A percentile compares a stretch with the other conserved stretches of the same genome.
Evolutionary conservation across 2,797 vertebrate genomes (phyloP).

Genomic region (Silurus lanzhouensis): DNA sequence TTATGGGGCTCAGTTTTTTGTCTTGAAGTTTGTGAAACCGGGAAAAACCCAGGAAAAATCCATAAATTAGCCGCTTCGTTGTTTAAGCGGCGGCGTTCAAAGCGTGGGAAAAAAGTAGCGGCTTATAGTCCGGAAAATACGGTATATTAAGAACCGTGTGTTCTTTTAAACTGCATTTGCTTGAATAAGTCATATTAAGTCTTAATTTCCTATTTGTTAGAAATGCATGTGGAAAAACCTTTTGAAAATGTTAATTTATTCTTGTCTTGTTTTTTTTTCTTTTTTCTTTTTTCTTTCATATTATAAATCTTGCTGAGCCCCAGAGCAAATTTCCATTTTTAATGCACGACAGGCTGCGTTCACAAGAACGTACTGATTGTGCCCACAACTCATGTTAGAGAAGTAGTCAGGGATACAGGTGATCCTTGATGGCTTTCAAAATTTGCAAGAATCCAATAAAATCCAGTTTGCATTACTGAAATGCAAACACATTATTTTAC

Average conservation of each 20-base stretch:
- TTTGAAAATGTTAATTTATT: background rate
- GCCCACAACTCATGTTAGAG: background rate
- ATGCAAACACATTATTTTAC: background rate
- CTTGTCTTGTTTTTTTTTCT: too few species aligned
- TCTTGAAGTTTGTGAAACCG: too few species aligned
- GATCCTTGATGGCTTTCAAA: background rate
- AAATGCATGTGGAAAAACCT: background rate
- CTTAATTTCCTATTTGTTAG: background rate
- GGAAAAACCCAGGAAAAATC: too few species aligned
- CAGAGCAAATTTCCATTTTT: background rate
- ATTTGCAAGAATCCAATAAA: background rate
- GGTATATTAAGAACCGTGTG: too few species aligned
- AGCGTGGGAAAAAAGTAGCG: too few species aligned
- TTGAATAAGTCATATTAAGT: background rate
- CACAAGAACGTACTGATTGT: background rate
- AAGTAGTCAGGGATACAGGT: background rate
- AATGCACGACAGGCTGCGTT: background rate
- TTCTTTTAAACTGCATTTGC: too few species aligned
- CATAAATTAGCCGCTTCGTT: too few species aligned
- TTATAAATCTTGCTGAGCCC: background rate
- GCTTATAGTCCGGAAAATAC: too few species aligned
- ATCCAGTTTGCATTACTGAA: background rate
- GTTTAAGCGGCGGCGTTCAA: too few species aligned
- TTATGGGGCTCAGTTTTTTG: too few species aligned
- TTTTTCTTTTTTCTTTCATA: too few species aligned